Conservation (phyloP, 2,113 vertebrate species). For the Notechis scutatus region DNA sequence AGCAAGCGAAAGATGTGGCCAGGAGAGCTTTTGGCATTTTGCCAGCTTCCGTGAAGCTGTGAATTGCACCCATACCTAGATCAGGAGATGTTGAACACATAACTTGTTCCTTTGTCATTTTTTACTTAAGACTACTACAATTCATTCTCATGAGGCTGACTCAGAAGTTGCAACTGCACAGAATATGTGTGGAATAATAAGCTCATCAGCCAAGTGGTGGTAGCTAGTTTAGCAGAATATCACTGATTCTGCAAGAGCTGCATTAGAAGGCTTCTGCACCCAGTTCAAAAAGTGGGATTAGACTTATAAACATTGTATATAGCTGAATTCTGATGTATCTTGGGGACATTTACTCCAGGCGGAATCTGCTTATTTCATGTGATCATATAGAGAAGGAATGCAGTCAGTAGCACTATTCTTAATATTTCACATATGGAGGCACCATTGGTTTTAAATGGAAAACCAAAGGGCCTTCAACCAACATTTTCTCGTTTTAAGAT, state of each 20-base stretch:
- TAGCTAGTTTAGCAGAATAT: background rate
- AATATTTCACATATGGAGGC: background rate
- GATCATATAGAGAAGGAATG: background rate
- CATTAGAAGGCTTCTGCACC: background rate
- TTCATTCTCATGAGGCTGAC: background rate
- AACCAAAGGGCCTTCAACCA: background rate
- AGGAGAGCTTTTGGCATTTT: background rate
- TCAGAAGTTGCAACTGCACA: background rate
- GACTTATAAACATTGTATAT: background rate
- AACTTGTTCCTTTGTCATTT: background rate
- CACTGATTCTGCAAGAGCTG: background rate
- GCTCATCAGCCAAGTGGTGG: background rate
- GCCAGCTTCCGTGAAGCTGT: background rate
- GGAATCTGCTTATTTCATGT: background rate
- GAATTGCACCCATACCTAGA: background rate
- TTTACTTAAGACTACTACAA: background rate
- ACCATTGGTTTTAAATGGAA: background rate
- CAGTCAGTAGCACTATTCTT: background rate
- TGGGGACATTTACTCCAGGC: background rate
- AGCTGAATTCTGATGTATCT: background rate
- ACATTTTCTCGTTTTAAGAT: background rate
- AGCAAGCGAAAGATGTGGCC: background rate
- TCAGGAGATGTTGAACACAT: background rate
- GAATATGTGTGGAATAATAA: background rate
- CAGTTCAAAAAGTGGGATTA: background rate